Evolutionary conservation across 2,113 vertebrate genomes (phyloP), one percentile per base, ranked within the genome.

Genomic region (Phrynosoma blainvillii): DNA sequence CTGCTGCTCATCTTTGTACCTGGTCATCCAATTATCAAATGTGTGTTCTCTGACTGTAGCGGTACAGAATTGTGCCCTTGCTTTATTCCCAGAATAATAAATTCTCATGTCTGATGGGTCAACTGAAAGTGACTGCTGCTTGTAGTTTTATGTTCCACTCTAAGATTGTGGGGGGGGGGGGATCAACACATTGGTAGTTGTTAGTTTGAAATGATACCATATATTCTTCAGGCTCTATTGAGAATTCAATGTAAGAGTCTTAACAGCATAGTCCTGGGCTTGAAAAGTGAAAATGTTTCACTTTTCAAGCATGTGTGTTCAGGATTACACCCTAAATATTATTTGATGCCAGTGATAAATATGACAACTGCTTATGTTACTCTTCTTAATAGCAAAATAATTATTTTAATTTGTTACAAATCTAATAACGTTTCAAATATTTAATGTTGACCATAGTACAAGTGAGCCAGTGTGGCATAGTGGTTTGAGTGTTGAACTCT

Each of bases 121-220:
- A 4, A 2, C 32, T 84, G 82, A 27, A 70, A 85, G 74, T 70
- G 62, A 85, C 36, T 14, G 78, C 13, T 73, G 52, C 78, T 0
- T 0, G 86, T 18, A 0, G 0, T 30, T 47, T 21, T 0, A 11
- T 36, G 0, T 68, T 79, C 88, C 47, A 62, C 54, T 81, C 1
- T 0, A 14, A 77, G 2, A 0, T 25, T 5, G 13, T 3, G 47
- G 36, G 36, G 0, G 0, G 59, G 83, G 11, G 40, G 20, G 25
- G 27, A 42, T 76, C 23, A 59, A 2, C 56, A 20, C 40, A 47
- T 40, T 76, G 18, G 21, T 36, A 74, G n/a, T 36, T 36, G 7
- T 32, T 36, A 36, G 73, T 74, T 18, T 36, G 73, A 74, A 74
- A 74, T 59, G 32, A 36, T 40, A 4, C 73, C 73, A 74, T 74